Evolutionary conservation across 1,140 invertebrate species (phyloP).

Genomic region (Sarcophaga bullata): DNA sequence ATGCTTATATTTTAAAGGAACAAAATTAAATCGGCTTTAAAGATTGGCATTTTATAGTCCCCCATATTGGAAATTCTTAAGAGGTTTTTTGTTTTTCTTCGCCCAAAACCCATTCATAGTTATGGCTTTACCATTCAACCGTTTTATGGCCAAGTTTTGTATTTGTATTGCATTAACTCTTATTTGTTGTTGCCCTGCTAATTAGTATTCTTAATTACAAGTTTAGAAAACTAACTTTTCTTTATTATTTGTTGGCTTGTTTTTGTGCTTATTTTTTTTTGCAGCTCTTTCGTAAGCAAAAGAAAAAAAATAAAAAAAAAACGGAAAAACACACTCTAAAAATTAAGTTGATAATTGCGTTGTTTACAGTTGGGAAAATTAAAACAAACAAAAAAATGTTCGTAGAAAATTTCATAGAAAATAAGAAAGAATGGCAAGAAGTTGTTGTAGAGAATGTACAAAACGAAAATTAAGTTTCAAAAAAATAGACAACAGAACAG

Average conservation of each 20-base stretch:
- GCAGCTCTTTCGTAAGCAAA: too few species aligned
- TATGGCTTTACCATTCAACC: too few species aligned
- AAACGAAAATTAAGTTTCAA: background rate
- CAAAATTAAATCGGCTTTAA: too few species aligned
- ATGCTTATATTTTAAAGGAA: too few species aligned
- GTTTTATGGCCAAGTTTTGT: background rate
- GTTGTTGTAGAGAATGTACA: background rate
- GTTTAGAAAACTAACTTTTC: background rate
- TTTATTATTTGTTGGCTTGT: background rate
- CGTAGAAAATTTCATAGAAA: background rate
- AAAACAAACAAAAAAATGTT: background rate
- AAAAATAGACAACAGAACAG: background rate
- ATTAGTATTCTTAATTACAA: constrained; percentile 15
- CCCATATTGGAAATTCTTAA: too few species aligned
- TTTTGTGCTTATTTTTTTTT: background rate
- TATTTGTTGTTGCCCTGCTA: background rate
- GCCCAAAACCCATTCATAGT: too few species aligned
- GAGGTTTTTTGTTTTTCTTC: too few species aligned
- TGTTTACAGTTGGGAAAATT: background rate
- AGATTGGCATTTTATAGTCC: too few species aligned
- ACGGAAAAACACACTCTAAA: background rate
- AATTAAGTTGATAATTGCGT: constrained; percentile 15
- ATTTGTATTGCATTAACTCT: background rate
- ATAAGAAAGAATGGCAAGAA: too few species aligned
- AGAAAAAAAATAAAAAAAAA: background rate